Conservation (phyloP, 1,140 invertebrate species). For the Drosophila dunni region DNA sequence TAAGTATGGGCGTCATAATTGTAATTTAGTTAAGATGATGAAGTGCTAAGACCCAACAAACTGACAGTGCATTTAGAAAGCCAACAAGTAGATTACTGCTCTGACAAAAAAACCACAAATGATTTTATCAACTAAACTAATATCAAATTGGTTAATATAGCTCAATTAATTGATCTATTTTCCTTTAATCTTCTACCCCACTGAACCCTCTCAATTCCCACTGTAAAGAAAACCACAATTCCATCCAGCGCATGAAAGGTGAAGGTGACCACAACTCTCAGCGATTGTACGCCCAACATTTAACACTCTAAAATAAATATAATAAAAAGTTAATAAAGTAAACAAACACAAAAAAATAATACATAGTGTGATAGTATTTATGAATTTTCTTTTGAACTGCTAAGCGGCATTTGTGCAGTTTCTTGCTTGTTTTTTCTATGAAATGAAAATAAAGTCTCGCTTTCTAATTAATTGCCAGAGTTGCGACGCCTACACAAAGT, state of each 20-base stretch:
- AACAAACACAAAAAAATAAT: slow-evolving; percentile 33
- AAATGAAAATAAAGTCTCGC: slow-evolving; percentile 72
- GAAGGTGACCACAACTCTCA: slow-evolving; percentile 35
- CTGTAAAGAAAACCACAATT: background rate
- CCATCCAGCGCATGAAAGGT: slow-evolving; percentile 20
- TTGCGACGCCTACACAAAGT: slow-evolving; percentile 69
- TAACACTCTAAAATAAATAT: slow-evolving; percentile 22
- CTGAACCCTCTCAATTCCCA: background rate
- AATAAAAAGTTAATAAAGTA: slow-evolving; percentile 2
- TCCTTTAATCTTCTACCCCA: no score
- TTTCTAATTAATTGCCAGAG: slow-evolving; percentile 79
- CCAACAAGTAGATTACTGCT: slow-evolving; percentile 9
- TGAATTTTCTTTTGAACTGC: slow-evolving; percentile 31
- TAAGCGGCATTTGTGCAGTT: slow-evolving; percentile 24
- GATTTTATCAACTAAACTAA: slow-evolving; percentile 9
- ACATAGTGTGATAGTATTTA: slow-evolving; percentile 8
- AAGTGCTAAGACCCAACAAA: slow-evolving; percentile 39
- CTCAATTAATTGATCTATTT: background rate
- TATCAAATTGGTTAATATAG: background rate
- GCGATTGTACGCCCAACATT: slow-evolving; percentile 40
- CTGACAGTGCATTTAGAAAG: slow-evolving; percentile 44
- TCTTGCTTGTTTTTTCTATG: slow-evolving; percentile 8
- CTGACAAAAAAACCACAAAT: background rate
- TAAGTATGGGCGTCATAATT: slow-evolving; percentile 68
- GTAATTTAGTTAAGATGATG: slow-evolving; percentile 55